Conservation (phyloP, 2,113 vertebrate genomes). For the Ascaphus truei region DNA sequence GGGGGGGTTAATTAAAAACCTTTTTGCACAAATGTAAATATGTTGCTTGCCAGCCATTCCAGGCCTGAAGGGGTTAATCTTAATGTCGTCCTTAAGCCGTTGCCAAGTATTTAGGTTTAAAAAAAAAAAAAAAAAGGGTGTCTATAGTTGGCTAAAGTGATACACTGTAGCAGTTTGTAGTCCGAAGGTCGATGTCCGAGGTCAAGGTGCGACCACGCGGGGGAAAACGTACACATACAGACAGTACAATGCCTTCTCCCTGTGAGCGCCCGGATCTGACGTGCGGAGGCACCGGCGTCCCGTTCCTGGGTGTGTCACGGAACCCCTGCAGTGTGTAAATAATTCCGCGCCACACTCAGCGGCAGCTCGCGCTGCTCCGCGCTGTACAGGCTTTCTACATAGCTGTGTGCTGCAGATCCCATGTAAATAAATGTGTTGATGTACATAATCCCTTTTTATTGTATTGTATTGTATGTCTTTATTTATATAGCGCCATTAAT, state of each 20-base stretch:
- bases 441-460: background rate
- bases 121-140: background rate
- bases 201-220: background rate
- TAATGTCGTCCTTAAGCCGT: background rate
- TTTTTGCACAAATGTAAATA: constrained; percentile 8
- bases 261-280: background rate
- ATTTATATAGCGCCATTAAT: too few species aligned
- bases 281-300: background rate
- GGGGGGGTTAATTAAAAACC: background rate
- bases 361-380: background rate
- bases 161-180: too few species aligned
- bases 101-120: background rate
- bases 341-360: background rate
- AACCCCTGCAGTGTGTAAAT: background rate
- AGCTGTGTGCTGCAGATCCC: background rate
- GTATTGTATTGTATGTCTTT: background rate
- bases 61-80: background rate
- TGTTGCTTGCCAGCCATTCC: background rate
- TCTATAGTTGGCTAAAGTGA: too few species aligned
- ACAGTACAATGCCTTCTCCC: background rate
- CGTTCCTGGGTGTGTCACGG: background rate
- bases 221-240: background rate
- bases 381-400: constrained; percentile 11
- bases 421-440: constrained; percentile 30
- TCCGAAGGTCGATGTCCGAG: background rate